Conservation (phyloP, 2,113 vertebrate genomes). For the Martes martes region DNA sequence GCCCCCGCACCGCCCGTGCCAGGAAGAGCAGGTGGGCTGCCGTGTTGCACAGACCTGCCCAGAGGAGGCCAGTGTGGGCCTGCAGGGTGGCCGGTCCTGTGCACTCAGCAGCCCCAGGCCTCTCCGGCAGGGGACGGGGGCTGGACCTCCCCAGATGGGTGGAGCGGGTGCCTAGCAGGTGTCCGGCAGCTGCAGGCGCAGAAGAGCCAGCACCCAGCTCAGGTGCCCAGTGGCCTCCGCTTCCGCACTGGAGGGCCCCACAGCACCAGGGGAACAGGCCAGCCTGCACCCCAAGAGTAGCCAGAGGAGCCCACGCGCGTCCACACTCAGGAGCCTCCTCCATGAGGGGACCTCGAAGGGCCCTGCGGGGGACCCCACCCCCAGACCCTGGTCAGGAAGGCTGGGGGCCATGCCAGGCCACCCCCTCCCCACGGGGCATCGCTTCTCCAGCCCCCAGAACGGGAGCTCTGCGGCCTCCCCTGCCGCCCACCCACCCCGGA, state of each 20-base stretch:
- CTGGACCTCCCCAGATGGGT: background rate
- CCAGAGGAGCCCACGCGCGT: background rate
- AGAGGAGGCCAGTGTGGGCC: background rate
- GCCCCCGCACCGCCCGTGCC: background rate
- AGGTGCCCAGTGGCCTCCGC: background rate
- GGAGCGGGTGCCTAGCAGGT: fast-evolving
- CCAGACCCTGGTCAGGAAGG: background rate
- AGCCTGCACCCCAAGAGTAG: background rate
- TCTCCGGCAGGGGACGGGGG: background rate
- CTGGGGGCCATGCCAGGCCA: background rate
- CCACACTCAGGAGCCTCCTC: background rate
- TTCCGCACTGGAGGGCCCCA: background rate
- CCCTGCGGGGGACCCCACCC: background rate
- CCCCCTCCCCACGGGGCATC: too few relatives aligned
- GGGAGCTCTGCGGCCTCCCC: background rate
- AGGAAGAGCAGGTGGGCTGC: fast-evolving
- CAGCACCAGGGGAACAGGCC: background rate
- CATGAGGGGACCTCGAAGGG: background rate
- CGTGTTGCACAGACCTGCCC: fast-evolving
- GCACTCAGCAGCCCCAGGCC: background rate
- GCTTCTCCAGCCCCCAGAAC: background rate
- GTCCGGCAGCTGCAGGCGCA: background rate
- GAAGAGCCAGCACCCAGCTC: background rate
- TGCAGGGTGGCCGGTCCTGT: fast-evolving
- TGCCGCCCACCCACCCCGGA: background rate